Evolutionary conservation across 2,797 vertebrate genomes (phyloP), one percentile per base, ranked within the genome.

Genomic region (Arnoldichthys spilopterus): DNA sequence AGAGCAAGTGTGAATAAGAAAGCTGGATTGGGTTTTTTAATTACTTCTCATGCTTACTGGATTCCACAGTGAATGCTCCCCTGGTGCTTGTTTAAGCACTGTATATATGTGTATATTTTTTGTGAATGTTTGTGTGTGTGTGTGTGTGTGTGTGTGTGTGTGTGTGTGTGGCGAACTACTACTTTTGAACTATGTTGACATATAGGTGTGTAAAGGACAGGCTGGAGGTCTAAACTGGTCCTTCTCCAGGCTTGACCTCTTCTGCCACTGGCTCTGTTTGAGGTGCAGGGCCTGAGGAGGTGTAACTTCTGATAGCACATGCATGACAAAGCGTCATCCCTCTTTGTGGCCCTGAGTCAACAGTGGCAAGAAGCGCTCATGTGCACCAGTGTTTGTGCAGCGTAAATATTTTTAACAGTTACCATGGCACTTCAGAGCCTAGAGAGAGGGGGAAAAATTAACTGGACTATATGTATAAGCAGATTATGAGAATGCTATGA

Each of bases 371-470:
- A 85, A 91, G 87, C 81, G 82, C 80, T 85, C 91, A 69, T 82
- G 79, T 87, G 40, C 1, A 71, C 89, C 84, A 86, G 76, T 93
- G 90, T 94, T 94, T 94, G 92, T 93, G 76, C 13, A 28, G 9
- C 6, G 84, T 90, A 93, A 95, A 95, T 95, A 95, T 94, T 95
- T 96, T 90, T 84, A 89, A 90, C 87, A 89, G 94, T 96, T 95
- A 92, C 94, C 92, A 94, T 94, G 94, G 92, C 84, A 94, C 90
- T 91, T 90, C 84, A 88, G 20, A 87, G 84, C 45, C 32, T 64
- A 73, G 78, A 86, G 78, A 88, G 84, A 85, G 83, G 82, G 84
- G 66, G 56, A 78, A 77, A 84, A 9, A 40, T 40, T 5, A 40
- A 40, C 4, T 83, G 90, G 92, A 43, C 40, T 34, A n/a, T 77